These are phyloP conservation scores for Plebejus anna DNA, from an alignment of 2,888 invertebrate species.

Conservation along the genomic window DNA sequence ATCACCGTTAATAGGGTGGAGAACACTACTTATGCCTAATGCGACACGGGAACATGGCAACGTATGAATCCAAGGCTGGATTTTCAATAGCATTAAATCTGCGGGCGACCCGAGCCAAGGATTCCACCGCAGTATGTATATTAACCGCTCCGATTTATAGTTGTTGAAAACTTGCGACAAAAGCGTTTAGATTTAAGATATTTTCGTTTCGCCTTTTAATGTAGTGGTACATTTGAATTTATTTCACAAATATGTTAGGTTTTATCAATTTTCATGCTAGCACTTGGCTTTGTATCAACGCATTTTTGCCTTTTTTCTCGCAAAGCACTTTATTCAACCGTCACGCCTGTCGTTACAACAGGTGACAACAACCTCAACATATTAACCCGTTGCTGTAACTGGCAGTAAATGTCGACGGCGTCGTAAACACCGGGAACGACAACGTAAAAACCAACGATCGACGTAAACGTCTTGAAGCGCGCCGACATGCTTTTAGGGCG, in stretches of 20 bases:
- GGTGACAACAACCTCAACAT: slow-evolving; percentile 48
- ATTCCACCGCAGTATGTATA: slow-evolving; percentile 28
- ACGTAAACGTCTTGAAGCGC: slow-evolving; percentile 64
- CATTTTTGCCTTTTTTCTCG: background rate
- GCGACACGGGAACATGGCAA: slow-evolving; percentile 76
- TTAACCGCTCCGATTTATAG: slow-evolving; percentile 27
- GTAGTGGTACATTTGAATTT: background rate
- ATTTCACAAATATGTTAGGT: background rate
- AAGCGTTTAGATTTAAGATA: slow-evolving; percentile 19
- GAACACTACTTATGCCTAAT: slow-evolving; percentile 79
- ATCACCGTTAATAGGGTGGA: slow-evolving; percentile 79
- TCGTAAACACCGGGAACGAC: slow-evolving; percentile 66
- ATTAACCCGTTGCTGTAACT: slow-evolving; percentile 67
- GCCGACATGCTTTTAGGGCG: slow-evolving; percentile 51
- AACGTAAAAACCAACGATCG: slow-evolving; percentile 71
- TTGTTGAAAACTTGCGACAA: slow-evolving; percentile 15
- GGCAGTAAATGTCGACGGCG: slow-evolving; percentile 64
- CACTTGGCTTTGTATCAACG: background rate
- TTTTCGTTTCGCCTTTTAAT: slow-evolving; percentile 1
- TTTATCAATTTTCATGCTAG: background rate
- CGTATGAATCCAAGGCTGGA: slow-evolving; percentile 64
- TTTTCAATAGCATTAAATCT: slow-evolving; percentile 74
- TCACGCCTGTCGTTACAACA: background rate
- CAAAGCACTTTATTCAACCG: background rate
- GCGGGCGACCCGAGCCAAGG: slow-evolving; percentile 45